Conservation (phyloP, 1,140 invertebrate species). For the Geopemphigus sp. region DNA sequence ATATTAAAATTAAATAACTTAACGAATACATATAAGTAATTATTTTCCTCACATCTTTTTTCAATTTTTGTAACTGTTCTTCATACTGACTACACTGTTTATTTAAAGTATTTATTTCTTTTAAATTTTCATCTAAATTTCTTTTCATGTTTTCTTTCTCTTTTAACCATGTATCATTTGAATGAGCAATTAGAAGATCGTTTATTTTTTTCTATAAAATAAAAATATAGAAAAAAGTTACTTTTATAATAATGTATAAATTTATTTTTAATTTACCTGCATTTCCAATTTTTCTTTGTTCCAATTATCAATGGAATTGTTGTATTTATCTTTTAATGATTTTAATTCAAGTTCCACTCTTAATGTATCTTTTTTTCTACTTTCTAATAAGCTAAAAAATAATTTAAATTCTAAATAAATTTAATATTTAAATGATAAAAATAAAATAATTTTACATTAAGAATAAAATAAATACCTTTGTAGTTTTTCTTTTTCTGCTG, state of each 20-base stretch:
- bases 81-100: slow-evolving; percentile 70
- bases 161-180: slow-evolving; percentile 58
- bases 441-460: not conserved
- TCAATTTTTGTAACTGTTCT: slow-evolving; percentile 68
- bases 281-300: slow-evolving; percentile 70
- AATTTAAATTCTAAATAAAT: not conserved
- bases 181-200: slow-evolving; percentile 63
- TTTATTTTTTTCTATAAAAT: slow-evolving; percentile 64
- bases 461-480: slow-evolving; percentile 56
- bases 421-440: not conserved
- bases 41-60: slow-evolving; percentile 61
- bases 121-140: slow-evolving; percentile 70
- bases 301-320: slow-evolving; percentile 68
- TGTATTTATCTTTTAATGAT: slow-evolving; percentile 67
- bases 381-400: slow-evolving; percentile 56
- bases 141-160: slow-evolving; percentile 68
- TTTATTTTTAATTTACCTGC: slow-evolving; percentile 59
- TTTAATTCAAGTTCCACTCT: slow-evolving; percentile 66
- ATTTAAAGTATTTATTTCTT: slow-evolving; percentile 70
- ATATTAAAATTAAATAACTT: not conserved
- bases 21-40: not conserved
- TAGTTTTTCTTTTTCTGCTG: slow-evolving; percentile 72
- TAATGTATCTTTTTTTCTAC: slow-evolving; percentile 61
- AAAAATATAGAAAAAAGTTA: not conserved
- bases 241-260: not conserved